These are phyloP conservation scores for Epistrophe eligans DNA, from an alignment of 2,888 invertebrate genomes.

Conservation along the genomic window DNA sequence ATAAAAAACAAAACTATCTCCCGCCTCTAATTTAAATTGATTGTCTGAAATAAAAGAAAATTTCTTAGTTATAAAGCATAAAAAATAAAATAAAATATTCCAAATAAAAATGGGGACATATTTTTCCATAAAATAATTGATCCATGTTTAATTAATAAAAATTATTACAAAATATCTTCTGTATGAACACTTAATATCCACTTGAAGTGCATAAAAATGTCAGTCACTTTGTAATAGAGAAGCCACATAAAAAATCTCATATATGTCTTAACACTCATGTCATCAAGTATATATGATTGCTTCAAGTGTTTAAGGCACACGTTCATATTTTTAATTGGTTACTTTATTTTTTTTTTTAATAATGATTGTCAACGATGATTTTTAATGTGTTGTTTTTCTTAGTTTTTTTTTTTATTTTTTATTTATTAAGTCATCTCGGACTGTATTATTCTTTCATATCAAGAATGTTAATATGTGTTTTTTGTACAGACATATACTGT, in stretches of 20 bases:
- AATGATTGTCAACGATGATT: slow-evolving; percentile 13
- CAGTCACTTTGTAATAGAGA: slow-evolving; percentile 21
- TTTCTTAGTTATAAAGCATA: too few species aligned
- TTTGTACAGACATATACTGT: background rate
- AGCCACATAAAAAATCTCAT: slow-evolving; percentile 18
- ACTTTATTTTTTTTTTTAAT: background rate
- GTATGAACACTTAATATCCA: background rate
- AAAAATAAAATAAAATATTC: background rate
- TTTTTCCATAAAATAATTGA: background rate
- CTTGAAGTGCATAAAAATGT: slow-evolving; percentile 24
- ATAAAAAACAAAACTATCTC: too few species aligned
- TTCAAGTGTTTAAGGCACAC: slow-evolving; percentile 21
- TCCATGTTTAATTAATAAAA: background rate
- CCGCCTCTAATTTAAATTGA: too few species aligned
- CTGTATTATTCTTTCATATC: slow-evolving; percentile 9
- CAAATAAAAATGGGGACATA: background rate
- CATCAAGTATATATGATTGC: slow-evolving; percentile 14
- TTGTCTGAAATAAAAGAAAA: too few species aligned
- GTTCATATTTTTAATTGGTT: slow-evolving; percentile 8
- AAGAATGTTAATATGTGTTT: slow-evolving; percentile 21
- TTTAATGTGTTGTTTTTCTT: background rate
- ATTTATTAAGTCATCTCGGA: slow-evolving; percentile 14
- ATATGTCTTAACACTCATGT: background rate
- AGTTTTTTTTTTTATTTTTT: background rate
- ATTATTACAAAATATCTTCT: background rate